Evolutionary conservation across 2,888 invertebrate genomes (phyloP).

Genomic region (Halocaridina rubra): DNA sequence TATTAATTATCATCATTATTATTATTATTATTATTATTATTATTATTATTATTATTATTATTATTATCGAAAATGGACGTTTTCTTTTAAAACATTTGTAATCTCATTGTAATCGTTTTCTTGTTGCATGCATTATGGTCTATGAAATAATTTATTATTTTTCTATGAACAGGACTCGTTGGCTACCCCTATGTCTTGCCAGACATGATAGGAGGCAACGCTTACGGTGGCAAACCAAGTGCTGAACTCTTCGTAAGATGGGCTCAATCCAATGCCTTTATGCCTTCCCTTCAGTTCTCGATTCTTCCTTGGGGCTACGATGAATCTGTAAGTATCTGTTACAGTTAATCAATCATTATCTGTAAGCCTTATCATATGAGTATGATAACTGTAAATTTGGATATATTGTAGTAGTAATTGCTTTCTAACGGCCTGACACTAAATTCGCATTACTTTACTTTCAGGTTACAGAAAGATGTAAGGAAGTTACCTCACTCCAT

Average conservation of each 20-base stretch:
- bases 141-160: background rate
- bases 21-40: background rate
- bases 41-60: background rate
- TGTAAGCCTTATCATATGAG: background rate
- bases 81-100: background rate
- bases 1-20: background rate
- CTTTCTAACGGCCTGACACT: no score
- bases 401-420: no score
- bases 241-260: slow-evolving; percentile 78
- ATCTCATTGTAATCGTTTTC: background rate
- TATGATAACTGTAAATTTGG: background rate
- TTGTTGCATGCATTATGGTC: background rate
- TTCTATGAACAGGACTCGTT: slow-evolving; percentile 67
- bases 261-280: slow-evolving; percentile 81
- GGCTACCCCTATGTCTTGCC: slow-evolving; percentile 82
- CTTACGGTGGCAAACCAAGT: slow-evolving; percentile 69
- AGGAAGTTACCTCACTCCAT: slow-evolving; percentile 77
- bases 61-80: background rate
- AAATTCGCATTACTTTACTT: no score
- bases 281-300: slow-evolving; percentile 85
- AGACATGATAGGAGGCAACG: slow-evolving; percentile 77
- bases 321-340: slow-evolving; percentile 12
- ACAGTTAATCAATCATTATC: background rate
- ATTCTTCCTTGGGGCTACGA: slow-evolving; percentile 82
- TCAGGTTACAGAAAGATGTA: slow-evolving; percentile 76